These are phyloP conservation scores for Dendrocincla tyrannina DNA, from an alignment of 2,797 vertebrate species.

Conservation along the genomic window DNA sequence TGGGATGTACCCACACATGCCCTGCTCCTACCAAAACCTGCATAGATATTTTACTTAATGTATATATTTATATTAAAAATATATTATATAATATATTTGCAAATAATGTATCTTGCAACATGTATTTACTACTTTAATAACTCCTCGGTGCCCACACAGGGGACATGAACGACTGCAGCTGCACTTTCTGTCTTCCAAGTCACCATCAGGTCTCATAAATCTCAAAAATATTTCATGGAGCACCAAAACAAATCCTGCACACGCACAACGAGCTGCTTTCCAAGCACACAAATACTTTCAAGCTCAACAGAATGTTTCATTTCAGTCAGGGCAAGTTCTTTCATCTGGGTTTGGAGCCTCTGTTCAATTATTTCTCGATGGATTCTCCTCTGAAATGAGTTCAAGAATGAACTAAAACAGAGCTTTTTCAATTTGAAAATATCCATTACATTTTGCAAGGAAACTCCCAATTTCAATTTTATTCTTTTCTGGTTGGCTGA, in stretches of 20 bases:
- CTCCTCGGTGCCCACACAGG: background rate
- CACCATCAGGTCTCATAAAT: background rate
- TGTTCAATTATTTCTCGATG: background rate
- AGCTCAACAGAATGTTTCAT: background rate
- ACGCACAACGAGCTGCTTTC: background rate
- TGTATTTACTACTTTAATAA: background rate
- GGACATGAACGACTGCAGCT: background rate
- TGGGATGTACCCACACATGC: fast-evolving
- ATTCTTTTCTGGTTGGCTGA: background rate
- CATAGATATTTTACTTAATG: fast-evolving
- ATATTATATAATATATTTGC: background rate
- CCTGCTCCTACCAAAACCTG: background rate
- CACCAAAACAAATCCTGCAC: background rate
- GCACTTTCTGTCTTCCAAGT: conserved; percentile 7
- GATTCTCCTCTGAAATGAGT: background rate
- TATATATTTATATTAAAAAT: background rate
- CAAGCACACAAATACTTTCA: background rate
- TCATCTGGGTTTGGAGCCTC: background rate
- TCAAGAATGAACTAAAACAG: background rate
- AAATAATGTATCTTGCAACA: background rate
- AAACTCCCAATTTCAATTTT: background rate
- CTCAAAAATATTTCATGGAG: background rate
- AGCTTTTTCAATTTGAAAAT: background rate
- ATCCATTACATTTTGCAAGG: background rate
- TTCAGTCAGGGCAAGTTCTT: background rate